Evolutionary conservation across 2,888 invertebrate species (phyloP).

Genomic region (Molanna angustata): DNA sequence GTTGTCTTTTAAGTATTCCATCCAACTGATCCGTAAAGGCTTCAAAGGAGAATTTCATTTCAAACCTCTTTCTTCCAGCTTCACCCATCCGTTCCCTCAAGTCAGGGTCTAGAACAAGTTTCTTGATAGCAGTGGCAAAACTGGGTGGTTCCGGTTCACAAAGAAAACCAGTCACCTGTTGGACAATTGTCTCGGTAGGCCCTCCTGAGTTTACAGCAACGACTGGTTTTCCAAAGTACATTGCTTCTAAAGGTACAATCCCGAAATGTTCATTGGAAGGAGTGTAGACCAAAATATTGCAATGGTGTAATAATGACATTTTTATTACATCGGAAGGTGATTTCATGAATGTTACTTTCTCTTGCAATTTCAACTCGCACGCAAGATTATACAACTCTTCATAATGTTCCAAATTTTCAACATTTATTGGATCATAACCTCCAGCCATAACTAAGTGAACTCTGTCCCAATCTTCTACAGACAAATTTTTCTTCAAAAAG

Average conservation of each 20-base stretch:
- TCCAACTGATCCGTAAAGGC: slow-evolving; percentile 72
- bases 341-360: slow-evolving; percentile 78
- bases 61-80: slow-evolving; percentile 71
- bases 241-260: slow-evolving; percentile 98
- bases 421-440: slow-evolving; percentile 87
- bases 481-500: slow-evolving; percentile 56
- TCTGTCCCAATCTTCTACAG: slow-evolving; percentile 57
- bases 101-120: slow-evolving; percentile 61
- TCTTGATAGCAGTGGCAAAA: slow-evolving; percentile 76
- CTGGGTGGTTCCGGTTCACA: slow-evolving; percentile 65
- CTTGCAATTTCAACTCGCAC: slow-evolving; percentile 60
- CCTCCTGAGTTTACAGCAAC: slow-evolving; percentile 95
- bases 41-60: slow-evolving; percentile 78
- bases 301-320: slow-evolving; percentile 71
- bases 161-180: slow-evolving; percentile 78
- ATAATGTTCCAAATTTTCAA: slow-evolving; percentile 85
- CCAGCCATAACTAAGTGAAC: slow-evolving; percentile 92
- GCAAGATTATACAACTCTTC: slow-evolving; percentile 69
- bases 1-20: slow-evolving; percentile 32
- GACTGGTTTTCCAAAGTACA: slow-evolving; percentile 91
- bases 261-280: slow-evolving; percentile 98
- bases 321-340: slow-evolving; percentile 88
- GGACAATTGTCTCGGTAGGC: slow-evolving; percentile 86
- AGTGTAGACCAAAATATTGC: slow-evolving; percentile 86
- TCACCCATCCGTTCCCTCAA: slow-evolving; percentile 67